Evolutionary conservation across 1,140 invertebrate genomes (phyloP), one percentile per base, ranked within the genome.

Genomic region (Laupala kohalensis): DNA sequence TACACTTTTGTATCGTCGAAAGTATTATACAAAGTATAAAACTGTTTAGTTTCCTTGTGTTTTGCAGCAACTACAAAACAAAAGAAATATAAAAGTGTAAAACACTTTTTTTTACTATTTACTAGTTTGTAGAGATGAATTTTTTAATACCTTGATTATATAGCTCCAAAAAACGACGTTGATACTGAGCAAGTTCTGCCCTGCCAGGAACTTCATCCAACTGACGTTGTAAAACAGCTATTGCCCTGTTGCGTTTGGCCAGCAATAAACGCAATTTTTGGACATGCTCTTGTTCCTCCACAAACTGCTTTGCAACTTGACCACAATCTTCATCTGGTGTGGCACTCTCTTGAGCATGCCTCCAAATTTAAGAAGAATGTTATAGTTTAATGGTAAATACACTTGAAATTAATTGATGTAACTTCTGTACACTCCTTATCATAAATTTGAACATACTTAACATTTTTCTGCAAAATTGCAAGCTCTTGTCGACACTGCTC

Each of bases 41-140:
- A 97, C 83, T 98, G 94, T 80, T 98, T 98, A 0, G 95, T 98
- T 85, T 98, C 95, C 78, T 92, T 91, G 77, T 98, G 95, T 77
- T 95, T 97, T 27, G 91, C 89, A 72, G 93, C 90, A 79, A 98
- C 95, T 96, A 79, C 71, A 87, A 86, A 71, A 77, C 75, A 76
- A 75, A 75, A 67, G 64, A 75, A 74, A 9, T 25, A 73, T 27
- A 37, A 37, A 53, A 23, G 25, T 25, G 25, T 26, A 25, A 12
- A 6, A 12, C 13, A 26, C 27, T 25, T 67, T 13, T 19, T 25
- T 68, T n/a, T 68, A 27, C 24, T 23, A 68, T n/a, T 68, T 15
- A 25, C 25, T 19, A 68, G 25, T 24, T 3, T 24, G 26, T 24
- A 25, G n/a, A 67, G 25, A 67, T 5, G 26, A 5, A 67, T 3